Base-by-base conservation (phyloP, 2,797 vertebrate species). In the Apogon hyalosoma region DNA sequence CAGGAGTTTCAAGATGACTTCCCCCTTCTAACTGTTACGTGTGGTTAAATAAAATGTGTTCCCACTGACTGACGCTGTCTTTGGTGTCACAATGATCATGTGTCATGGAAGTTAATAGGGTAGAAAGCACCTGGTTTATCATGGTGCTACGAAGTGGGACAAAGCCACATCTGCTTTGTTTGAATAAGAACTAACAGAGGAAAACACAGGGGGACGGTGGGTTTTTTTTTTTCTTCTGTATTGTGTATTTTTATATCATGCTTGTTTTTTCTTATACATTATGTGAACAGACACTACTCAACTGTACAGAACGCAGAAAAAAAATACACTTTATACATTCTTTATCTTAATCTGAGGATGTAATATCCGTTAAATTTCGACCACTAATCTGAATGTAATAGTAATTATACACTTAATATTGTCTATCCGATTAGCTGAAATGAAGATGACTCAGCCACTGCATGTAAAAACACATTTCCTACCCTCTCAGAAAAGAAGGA, bases 1-100 rank as follows among this genome's bases (percentile, higher is more conserved):
- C 75, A 79, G 55, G 43, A 77, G 16, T 72, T 80, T 85, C 80
- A 56, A 39, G 62, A 84, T 87, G 67, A 80, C 60, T 72, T 65
- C 48, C 38, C 57, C 52, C 41, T 31, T 69, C 19, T 70, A 80
- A 83, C 75, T 78, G 83, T 66, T 75, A 41, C 57, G 73, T 68
- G 8, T 63, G 50, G 56, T 42, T n/a, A 77, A 85, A 62, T 39
- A 59, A 82, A 75, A 75, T 57, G 39, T 53, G 59, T 81, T 85
- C 71, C 58, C 63, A 57, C 40, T 39, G 49, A 16, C 52, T 54
- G 54, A 46, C 12, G 13, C 24, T 18, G 58, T 53, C 53, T 71
- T 43, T 49, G 15, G 46, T 21, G 54, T 70, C 54, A 69, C 60
- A 43, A 77, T 73, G 60, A 72, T 48, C 50, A 9, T 36, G 59